A percentile compares a stretch with the other conserved stretches of the same genome.
phyloP scores from a whole-genome alignment of 2,888 invertebrate species.

The Trissolcus brochymenae region DNA sequence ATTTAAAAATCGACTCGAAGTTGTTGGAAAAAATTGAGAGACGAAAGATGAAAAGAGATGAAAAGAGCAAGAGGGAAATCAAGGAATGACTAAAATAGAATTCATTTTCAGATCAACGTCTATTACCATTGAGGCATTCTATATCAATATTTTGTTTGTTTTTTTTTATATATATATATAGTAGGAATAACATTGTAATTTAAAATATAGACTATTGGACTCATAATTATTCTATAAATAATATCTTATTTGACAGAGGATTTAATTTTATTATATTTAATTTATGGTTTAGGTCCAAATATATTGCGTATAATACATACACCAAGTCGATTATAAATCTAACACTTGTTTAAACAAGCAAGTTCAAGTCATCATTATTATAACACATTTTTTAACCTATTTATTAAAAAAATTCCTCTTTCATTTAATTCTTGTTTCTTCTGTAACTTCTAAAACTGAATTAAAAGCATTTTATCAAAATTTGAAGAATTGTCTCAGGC shows the following conservation, averaged over 20 bases:
- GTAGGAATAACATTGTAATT: too few relatives aligned
- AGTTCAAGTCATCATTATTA: constrained; percentile 32
- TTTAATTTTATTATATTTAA: too few relatives aligned
- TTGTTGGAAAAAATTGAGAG: neutral
- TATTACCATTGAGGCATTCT: constrained; percentile 9
- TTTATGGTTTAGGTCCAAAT: constrained; percentile 20
- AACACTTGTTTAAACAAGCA: constrained; percentile 45
- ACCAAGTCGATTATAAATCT: constrained; percentile 21
- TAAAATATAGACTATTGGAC: too few relatives aligned
- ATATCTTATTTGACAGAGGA: neutral
- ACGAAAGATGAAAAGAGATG: neutral
- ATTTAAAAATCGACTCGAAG: constrained; percentile 35
- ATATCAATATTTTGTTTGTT: too few relatives aligned
- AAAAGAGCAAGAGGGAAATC: neutral
- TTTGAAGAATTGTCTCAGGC: constrained; percentile 6
- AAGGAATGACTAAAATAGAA: constrained; percentile 2
- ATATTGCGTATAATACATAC: constrained; percentile 47
- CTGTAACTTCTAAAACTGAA: neutral
- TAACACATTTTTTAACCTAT: constrained; percentile 29
- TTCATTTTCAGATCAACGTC: constrained; percentile 26
- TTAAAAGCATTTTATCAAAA: constrained; percentile 4
- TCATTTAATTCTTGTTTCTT: constrained; percentile 3
- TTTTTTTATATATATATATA: too few relatives aligned
- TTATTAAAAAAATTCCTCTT: constrained; percentile 30
- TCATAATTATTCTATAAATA: constrained; percentile 13